Percentiles rank a stretch among this genome's conserved stretches.
phyloP scores from a whole-genome alignment of 2,113 vertebrate genomes.

The Procapra przewalskii region DNA sequence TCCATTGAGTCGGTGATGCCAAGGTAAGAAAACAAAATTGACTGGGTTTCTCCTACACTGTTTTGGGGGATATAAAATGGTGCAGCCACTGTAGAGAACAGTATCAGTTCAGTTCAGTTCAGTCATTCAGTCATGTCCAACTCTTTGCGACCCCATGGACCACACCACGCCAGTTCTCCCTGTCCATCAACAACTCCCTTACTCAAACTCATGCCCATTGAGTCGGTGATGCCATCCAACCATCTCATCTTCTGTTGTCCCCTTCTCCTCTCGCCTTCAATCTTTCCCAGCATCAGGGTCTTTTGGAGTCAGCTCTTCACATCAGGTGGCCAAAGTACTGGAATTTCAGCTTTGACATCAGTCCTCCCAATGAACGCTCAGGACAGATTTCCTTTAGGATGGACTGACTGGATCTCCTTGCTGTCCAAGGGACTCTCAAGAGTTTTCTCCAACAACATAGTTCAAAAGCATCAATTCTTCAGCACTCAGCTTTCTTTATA shows the following conservation, averaged over 20 bases:
- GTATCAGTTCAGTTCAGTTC: background rate
- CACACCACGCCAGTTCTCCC: accelerated
- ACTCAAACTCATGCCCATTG: background rate
- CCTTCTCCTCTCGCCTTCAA: background rate
- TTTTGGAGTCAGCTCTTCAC: background rate
- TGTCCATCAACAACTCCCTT: background rate
- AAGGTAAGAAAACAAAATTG: background rate
- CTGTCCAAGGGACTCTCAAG: background rate
- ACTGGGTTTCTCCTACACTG: background rate
- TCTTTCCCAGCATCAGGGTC: background rate
- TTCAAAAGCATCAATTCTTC: background rate
- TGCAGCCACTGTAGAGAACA: background rate
- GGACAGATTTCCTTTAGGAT: background rate
- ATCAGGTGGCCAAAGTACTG: background rate
- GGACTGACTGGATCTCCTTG: background rate
- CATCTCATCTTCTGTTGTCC: background rate
- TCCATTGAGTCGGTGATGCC: background rate
- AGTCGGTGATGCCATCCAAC: background rate
- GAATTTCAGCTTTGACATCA: background rate
- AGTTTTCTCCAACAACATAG: background rate
- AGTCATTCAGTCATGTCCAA: accelerated
- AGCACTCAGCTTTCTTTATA: background rate
- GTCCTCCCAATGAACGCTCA: background rate
- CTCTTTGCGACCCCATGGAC: background rate
- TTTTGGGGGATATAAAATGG: background rate